Evolutionary conservation across 2,113 vertebrate species (phyloP).

Genomic region (Semicossyphus pulcher): DNA sequence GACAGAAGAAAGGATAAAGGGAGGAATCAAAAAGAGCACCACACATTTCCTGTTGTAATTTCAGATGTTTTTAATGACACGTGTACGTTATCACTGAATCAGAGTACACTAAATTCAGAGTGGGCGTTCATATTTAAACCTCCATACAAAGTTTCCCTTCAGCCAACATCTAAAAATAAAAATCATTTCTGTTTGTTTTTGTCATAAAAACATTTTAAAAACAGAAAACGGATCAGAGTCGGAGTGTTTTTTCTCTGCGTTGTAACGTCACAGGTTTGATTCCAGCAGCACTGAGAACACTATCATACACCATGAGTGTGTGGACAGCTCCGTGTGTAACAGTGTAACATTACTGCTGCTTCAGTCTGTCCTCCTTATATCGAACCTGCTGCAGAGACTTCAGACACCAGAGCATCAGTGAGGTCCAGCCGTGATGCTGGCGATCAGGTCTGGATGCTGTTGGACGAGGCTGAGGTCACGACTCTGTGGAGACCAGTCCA

Average conservation of each 20-base stretch:
- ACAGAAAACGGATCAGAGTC: neutral
- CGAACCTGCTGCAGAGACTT: neutral
- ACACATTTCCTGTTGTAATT: neutral
- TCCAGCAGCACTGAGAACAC: neutral
- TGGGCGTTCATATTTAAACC: neutral
- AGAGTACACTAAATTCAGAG: neutral
- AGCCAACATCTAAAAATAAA: neutral
- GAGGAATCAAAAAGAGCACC: neutral
- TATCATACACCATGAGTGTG: neutral
- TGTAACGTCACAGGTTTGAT: neutral
- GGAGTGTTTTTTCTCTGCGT: neutral
- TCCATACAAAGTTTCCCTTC: neutral
- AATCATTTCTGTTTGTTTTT: neutral
- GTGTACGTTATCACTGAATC: neutral
- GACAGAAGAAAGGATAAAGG: neutral
- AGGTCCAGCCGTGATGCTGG: neutral
- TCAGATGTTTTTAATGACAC: neutral
- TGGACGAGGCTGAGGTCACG: too few species aligned
- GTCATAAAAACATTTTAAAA: neutral
- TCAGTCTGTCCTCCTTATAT: neutral
- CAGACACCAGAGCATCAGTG: neutral
- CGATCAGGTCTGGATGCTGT: neutral
- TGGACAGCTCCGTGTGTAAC: neutral
- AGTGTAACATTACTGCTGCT: neutral
- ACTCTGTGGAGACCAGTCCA: neutral